Evolutionary conservation across 2,113 vertebrate species (phyloP).

Genomic region (Ophthalmolycus amberensis): DNA sequence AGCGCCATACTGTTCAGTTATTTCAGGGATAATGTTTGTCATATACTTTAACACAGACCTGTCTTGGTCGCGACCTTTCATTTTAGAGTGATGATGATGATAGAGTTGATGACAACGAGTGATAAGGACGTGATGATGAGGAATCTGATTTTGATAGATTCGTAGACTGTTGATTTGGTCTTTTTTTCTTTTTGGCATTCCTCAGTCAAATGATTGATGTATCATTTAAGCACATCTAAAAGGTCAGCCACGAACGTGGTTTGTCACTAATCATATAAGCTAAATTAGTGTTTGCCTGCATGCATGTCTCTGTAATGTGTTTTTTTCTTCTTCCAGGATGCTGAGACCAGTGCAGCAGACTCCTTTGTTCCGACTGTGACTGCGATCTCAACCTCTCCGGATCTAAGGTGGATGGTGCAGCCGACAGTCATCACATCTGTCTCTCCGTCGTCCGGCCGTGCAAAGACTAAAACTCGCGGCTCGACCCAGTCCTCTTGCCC

Average conservation of each 20-base stretch:
- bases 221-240: slow-evolving; percentile 49
- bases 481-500: slow-evolving; percentile 72
- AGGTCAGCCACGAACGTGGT: slow-evolving; percentile 48
- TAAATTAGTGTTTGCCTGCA: slow-evolving; percentile 36
- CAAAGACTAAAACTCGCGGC: slow-evolving; percentile 78
- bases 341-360: slow-evolving; percentile 82
- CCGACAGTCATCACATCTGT: slow-evolving; percentile 86
- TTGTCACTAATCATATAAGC: slow-evolving; percentile 36
- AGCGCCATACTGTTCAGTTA: background rate
- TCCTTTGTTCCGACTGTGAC: slow-evolving; percentile 91
- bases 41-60: background rate
- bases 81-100: slow-evolving; percentile 25
- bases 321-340: slow-evolving; percentile 78
- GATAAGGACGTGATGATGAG: slow-evolving; percentile 21
- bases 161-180: background rate
- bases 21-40: background rate
- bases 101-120: slow-evolving; percentile 18
- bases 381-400: slow-evolving; percentile 88
- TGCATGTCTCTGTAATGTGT: slow-evolving; percentile 26
- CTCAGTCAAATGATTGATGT: slow-evolving; percentile 45
- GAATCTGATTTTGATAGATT: slow-evolving; percentile 11
- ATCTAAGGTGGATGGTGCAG: slow-evolving; percentile 90
- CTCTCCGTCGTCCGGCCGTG: slow-evolving; percentile 83
- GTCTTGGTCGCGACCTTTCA: slow-evolving; percentile 57
- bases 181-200: slow-evolving; percentile 12